These are phyloP conservation scores for Luperina testacea DNA, from an alignment of 2,888 invertebrate genomes.

Conservation along the genomic window DNA sequence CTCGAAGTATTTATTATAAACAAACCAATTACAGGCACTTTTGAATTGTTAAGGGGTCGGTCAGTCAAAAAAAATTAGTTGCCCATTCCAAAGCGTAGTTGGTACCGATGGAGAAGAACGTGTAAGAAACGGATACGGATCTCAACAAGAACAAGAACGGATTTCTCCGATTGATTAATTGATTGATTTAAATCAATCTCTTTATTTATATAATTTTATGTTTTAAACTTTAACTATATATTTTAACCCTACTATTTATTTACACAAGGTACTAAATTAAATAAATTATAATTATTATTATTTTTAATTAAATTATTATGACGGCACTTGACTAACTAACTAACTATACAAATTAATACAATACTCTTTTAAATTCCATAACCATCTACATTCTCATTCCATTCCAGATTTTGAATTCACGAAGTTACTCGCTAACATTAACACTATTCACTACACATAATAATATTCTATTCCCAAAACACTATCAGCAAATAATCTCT, in stretches of 20 bases:
- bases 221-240: too few relatives aligned
- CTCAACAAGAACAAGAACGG: background rate
- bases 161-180: too few relatives aligned
- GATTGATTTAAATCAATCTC: background rate
- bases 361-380: background rate
- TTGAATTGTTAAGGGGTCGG: background rate
- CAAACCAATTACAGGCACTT: background rate
- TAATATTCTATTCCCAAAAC: conserved; percentile 16
- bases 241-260: too few relatives aligned
- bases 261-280: too few relatives aligned
- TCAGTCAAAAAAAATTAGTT: background rate
- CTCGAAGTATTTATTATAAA: background rate
- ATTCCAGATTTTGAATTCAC: conserved; percentile 11
- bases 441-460: background rate
- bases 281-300: too few relatives aligned
- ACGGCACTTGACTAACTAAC: too few relatives aligned
- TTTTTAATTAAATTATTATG: too few relatives aligned
- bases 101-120: background rate
- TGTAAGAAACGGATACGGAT: background rate
- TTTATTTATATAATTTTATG: too few relatives aligned
- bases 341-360: background rate
- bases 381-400: background rate
- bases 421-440: background rate
- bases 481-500: conserved; percentile 19
- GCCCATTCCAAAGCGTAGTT: background rate